A percentile compares a stretch with the other conserved stretches of the same genome.
Conservation (phyloP, 2,888 invertebrate species). For the Chaitophorus viminalis region DNA sequence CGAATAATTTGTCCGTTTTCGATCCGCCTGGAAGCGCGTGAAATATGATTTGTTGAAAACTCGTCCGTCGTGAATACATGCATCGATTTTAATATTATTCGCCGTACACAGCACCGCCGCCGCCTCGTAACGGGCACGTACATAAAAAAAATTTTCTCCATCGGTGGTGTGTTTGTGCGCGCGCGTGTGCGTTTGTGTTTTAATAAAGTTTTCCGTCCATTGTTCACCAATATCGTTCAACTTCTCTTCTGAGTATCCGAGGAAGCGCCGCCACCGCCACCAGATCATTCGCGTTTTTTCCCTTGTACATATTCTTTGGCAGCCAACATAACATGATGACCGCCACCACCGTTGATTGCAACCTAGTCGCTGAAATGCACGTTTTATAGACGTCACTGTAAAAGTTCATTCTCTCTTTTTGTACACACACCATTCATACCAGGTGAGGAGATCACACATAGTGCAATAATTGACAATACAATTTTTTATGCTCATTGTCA, state of each 20-base stretch:
- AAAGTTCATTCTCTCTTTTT: background rate
- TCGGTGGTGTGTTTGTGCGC: background rate
- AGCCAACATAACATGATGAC: background rate
- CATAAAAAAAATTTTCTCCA: background rate
- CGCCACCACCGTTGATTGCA: background rate
- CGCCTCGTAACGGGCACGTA: slow-evolving; percentile 11
- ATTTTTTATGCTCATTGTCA: no score
- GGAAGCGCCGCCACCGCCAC: background rate
- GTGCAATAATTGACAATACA: no score
- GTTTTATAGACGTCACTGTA: slow-evolving; percentile 15
- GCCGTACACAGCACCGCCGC: background rate
- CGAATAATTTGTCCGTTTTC: background rate
- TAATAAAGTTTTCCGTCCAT: background rate
- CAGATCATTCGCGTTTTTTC: background rate
- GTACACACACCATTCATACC: background rate
- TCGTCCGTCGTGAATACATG: background rate
- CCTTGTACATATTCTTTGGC: background rate
- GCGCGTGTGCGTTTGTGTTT: background rate
- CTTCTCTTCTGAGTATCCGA: background rate
- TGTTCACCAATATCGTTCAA: background rate
- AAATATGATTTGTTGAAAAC: slow-evolving; percentile 38
- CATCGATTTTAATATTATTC: background rate
- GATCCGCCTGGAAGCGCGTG: background rate
- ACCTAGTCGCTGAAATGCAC: background rate
- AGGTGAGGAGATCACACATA: background rate